Conservation (phyloP, 2,797 vertebrate species). For the Dicrostonyx torquatus region DNA sequence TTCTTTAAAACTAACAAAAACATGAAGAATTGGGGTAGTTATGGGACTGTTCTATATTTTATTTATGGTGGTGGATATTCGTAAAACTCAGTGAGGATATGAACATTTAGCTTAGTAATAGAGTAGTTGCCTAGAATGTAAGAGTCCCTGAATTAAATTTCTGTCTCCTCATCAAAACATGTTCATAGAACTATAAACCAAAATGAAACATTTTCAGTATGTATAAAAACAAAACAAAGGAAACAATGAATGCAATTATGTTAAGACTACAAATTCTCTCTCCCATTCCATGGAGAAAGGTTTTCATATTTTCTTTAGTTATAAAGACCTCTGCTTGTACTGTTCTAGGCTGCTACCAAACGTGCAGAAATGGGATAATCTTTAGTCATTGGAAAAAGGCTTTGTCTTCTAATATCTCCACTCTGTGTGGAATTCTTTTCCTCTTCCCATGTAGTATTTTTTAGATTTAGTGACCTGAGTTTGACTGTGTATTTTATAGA, state of each 20-base stretch:
- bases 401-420: neutral
- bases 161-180: neutral
- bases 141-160: too few species aligned
- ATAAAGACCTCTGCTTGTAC: neutral
- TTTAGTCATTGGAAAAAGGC: neutral
- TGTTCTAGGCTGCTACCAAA: neutral
- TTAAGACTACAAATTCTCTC: neutral
- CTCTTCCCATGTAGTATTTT: neutral
- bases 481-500: neutral
- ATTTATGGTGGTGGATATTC: too few species aligned
- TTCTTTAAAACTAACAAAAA: neutral
- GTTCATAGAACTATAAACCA: neutral
- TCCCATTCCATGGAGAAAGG: neutral
- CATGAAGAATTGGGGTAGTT: neutral
- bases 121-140: neutral
- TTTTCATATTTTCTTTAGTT: neutral
- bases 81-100: too few species aligned
- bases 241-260: neutral
- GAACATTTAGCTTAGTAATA: neutral
- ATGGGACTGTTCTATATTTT: neutral
- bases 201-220: neutral
- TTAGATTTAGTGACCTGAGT: neutral
- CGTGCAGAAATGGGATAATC: neutral
- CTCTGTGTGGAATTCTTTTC: neutral
- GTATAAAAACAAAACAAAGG: neutral